Evolutionary conservation across 2,797 vertebrate genomes (phyloP).

Genomic region (Calcarius lapponicus): DNA sequence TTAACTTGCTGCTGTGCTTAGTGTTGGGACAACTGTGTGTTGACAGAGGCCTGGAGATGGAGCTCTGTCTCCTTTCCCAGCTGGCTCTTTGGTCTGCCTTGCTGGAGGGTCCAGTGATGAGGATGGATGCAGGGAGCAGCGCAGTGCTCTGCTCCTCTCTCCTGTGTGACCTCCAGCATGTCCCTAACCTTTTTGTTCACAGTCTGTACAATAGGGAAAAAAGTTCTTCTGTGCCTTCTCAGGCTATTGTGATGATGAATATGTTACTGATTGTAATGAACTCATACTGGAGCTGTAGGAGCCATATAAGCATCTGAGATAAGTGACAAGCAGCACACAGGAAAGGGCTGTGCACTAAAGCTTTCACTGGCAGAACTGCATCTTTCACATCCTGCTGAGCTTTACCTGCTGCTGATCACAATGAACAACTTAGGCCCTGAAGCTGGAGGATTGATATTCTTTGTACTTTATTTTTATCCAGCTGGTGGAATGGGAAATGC

Average conservation of each 20-base stretch:
- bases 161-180: neutral
- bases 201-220: neutral
- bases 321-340: constrained; percentile 31
- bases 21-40: neutral
- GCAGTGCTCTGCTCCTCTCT: neutral
- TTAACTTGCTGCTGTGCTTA: neutral
- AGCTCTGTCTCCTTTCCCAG: neutral
- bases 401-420: constrained; percentile 63
- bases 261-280: constrained; percentile 61
- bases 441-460: constrained; percentile 45
- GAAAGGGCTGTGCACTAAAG: constrained; percentile 23
- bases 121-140: neutral
- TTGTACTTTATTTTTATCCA: constrained; percentile 60
- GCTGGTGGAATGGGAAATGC: constrained; percentile 4
- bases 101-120: neutral
- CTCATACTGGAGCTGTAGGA: constrained; percentile 22
- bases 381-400: constrained; percentile 58
- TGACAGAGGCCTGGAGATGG: neutral
- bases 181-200: neutral
- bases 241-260: constrained; percentile 57
- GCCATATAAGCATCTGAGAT: neutral
- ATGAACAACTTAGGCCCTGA: constrained; percentile 51
- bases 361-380: constrained; percentile 56
- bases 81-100: neutral
- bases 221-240: constrained; percentile 24